phyloP scores from a whole-genome alignment of 1,140 invertebrate species.

The Octopus bimaculoides region DNA sequence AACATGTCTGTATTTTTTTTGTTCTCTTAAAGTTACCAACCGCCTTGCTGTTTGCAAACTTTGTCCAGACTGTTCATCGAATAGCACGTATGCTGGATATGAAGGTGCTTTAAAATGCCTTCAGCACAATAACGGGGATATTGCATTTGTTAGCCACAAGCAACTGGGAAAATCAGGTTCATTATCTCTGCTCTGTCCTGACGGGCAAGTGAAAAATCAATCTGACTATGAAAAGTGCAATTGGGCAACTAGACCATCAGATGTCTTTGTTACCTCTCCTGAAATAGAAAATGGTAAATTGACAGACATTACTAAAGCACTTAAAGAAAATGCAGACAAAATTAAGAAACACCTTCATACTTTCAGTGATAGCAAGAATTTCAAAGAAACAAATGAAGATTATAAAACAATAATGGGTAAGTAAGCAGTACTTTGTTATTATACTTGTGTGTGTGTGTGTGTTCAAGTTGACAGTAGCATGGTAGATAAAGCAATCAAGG shows the following conservation, averaged over 20 bases:
- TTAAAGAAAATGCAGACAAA: not conserved
- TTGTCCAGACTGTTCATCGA: slow-evolving; percentile 73
- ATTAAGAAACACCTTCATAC: not conserved
- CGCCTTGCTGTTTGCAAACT: slow-evolving; percentile 75
- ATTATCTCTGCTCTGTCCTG: slow-evolving; percentile 84
- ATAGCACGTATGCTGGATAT: slow-evolving; percentile 85
- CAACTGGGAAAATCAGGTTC: slow-evolving; percentile 86
- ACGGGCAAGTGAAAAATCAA: slow-evolving; percentile 72
- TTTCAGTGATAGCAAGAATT: not conserved
- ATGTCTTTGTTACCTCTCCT: slow-evolving; percentile 79
- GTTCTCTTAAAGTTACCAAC: slow-evolving; percentile 64
- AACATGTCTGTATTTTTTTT: not conserved
- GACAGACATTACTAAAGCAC: not conserved
- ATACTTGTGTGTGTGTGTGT: not conserved
- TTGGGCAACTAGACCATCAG: slow-evolving; percentile 83
- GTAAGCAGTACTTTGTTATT: not conserved
- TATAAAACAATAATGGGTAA: not conserved
- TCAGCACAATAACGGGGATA: slow-evolving; percentile 62
- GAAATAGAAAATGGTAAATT: not conserved
- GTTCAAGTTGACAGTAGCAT: too few species aligned
- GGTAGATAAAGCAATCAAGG: too few species aligned
- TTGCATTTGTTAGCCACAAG: slow-evolving; percentile 90
- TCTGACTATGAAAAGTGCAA: slow-evolving; percentile 78
- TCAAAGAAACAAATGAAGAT: not conserved
- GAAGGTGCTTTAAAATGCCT: slow-evolving; percentile 77